These are phyloP conservation scores for Callorhinus ursinus DNA, from an alignment of 2,113 vertebrate species.

Conservation along the genomic window DNA sequence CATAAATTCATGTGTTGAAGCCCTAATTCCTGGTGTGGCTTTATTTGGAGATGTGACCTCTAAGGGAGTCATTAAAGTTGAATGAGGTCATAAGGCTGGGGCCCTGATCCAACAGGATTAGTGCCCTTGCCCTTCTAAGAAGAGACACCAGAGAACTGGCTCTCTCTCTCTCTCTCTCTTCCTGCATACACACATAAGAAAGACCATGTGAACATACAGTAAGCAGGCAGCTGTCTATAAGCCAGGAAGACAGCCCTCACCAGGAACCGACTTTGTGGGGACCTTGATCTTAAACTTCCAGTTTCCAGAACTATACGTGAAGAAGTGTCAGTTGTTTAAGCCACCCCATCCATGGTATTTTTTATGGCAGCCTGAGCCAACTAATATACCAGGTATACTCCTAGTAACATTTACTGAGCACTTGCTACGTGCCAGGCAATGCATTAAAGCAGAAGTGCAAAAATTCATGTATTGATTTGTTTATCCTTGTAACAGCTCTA, in stretches of 20 bases:
- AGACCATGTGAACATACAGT: neutral
- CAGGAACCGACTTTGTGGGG: neutral
- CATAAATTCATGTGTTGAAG: neutral
- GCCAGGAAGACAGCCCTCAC: neutral
- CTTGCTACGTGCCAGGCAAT: neutral
- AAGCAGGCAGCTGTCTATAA: neutral
- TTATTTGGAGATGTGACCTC: neutral
- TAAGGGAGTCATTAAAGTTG: neutral
- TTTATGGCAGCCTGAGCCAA: neutral
- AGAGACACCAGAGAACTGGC: neutral
- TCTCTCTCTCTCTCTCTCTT: neutral
- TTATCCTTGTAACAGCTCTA: neutral
- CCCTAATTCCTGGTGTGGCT: neutral
- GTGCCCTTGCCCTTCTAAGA: neutral
- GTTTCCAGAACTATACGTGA: neutral
- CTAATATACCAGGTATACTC: neutral
- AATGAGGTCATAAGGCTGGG: neutral
- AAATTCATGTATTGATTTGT: neutral
- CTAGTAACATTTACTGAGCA: neutral
- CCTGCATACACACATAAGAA: neutral
- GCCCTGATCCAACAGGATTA: neutral
- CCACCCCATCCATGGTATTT: neutral
- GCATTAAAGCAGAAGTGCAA: neutral
- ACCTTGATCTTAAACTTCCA: neutral
- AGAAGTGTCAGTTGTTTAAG: neutral